Evolutionary conservation across 92 coral and sea anemone species (phyloP), one percentile per base, ranked within the genome.

Genomic region (Parazoanthus darwini): DNA sequence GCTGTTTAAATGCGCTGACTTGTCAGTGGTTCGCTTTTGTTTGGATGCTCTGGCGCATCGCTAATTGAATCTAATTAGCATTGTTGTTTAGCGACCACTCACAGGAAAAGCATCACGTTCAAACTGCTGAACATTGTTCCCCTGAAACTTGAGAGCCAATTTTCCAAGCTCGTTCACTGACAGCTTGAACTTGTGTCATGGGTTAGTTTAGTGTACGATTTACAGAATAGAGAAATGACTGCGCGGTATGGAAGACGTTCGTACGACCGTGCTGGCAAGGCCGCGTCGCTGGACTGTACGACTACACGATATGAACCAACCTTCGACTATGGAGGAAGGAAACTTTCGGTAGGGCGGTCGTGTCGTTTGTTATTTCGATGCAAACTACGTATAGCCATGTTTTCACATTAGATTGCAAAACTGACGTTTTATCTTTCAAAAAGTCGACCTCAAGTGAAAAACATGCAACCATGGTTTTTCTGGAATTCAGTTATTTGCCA

Each of bases 181-280:
- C 38, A 36, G 42, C 66, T 16, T 29, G 79, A 51, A 15, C 36
- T 68, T 2, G 59, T 20, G 78, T 70, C 78, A 70, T 83, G 87
- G 79, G 79, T 35, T 84, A 84, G 44, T 48, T 48, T 48, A 46
- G 33, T 11, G 66, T 7, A 26, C 10, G 66, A 39, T 44, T 54
- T 11, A 25, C 59, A 67, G 38, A 82, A 26, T 42, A 39, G 43
- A 82, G 79, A 84, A 48, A 71, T 48, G 70, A 26, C 87, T 70
- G 78, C 87, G n/a, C 87, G 87, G n/a, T 84, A 43, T 84, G 87
- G 79, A 29, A 84, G 87, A 51, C 87, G 87, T 43, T 33, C 65
- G 20, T 84, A 84, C 78, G 87, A 84, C 14, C 87, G 87, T 0
- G 5, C 63, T 3, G 46, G 72, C 13, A 80, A 80, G 42, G 26